Percentiles rank a stretch among this genome's conserved stretches.
These are phyloP conservation scores for Acanthosepion lycidas DNA, from an alignment of 2,888 invertebrate species.

Conservation along the genomic window DNA sequence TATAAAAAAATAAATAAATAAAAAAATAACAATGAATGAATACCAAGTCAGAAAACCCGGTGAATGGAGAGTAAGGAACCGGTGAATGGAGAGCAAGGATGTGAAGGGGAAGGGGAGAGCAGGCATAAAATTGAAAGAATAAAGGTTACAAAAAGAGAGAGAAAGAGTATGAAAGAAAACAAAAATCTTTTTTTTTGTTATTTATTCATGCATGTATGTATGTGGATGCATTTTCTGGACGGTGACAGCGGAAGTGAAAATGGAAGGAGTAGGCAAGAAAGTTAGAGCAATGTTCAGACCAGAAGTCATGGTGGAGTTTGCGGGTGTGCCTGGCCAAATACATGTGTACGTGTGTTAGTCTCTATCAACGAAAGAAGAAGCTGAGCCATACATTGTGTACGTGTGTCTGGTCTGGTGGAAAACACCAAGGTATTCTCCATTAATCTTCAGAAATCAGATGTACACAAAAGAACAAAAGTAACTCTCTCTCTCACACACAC, in stretches of 20 bases:
- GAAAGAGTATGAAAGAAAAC: background rate
- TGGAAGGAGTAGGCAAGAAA: background rate
- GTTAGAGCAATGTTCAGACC: background rate
- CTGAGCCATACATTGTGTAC: background rate
- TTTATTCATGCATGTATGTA: background rate
- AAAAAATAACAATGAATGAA: background rate
- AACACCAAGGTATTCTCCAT: background rate
- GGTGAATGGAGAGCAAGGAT: conserved; percentile 14
- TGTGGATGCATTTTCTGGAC: background rate
- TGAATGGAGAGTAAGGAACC: conserved; percentile 23
- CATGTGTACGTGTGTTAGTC: background rate
- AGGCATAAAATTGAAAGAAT: background rate
- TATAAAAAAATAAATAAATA: background rate
- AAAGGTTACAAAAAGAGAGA: background rate
- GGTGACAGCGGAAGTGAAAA: background rate
- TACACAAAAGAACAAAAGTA: background rate
- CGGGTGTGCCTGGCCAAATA: background rate
- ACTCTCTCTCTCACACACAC: background rate
- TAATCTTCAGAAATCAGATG: background rate
- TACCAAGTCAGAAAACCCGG: background rate
- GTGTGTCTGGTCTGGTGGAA: background rate
- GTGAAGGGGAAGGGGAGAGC: background rate
- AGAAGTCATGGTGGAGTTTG: conserved; percentile 10
- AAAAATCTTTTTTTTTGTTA: background rate
- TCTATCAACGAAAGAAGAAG: background rate